Base-by-base conservation (phyloP, 1,140 invertebrate genomes). In the Branchinecta lindahli region DNA sequence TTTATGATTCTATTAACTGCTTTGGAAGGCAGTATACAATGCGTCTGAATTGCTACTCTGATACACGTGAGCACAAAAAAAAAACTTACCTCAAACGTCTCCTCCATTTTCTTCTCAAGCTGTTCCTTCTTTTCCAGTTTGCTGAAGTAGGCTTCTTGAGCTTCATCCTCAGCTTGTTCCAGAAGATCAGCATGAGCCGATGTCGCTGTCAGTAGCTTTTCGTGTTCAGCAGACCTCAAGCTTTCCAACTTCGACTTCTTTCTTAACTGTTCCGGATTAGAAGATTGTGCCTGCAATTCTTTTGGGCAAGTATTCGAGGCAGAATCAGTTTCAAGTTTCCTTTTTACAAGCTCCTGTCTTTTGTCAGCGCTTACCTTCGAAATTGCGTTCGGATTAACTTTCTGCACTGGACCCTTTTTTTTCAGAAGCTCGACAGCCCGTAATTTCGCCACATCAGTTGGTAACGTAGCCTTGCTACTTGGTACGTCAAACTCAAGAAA, bases 51-150 rank as follows among this genome's bases (percentile, higher is more conserved):
- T 33, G 33, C 33, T 33, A 33, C 33, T 33, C 33, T 33, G 5
- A 5, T 33, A 33, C 1, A 33, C 33, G 2, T 33, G 1, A 33
- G 1, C 33, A 33, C 33, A 33, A 33, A 33, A 33, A 33, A 33
- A 33, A 5, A 61, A 61, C 52, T 61, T 61, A 96, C 79, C 79
- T 93, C 89, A 75, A 83, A 92, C 8, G 91, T 94, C 47, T 82
- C 85, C 20, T 87, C 77, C 90, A 96, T 93, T 80, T 96, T 95
- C 70, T 94, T 88, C 77, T 96, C 94, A 84, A 95, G 86, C 73
- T 84, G 83, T 79, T 97, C 94, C 76, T 92, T 96, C 72, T 86
- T 86, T 78, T 95, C 92, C 68, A 95, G 77, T 76, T 88, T 89
- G 71, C 86, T 84, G 73, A 96, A 96, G 77, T 96, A 96, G 74